Base-by-base conservation (phyloP, 2,113 vertebrate species). In the Cyphomyrus plagiostoma region DNA sequence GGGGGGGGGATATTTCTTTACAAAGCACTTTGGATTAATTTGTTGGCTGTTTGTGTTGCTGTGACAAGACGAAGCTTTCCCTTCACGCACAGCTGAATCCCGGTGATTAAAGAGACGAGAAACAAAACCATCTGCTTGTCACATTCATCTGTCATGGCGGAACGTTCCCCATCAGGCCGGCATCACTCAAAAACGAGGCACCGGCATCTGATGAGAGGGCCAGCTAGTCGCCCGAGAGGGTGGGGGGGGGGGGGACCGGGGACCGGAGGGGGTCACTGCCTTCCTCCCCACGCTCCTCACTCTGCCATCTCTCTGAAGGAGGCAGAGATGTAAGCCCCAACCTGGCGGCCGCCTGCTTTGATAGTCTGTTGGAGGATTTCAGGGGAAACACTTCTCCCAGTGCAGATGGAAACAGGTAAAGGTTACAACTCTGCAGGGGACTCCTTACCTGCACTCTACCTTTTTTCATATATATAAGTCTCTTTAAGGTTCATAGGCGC, bases 51-150 rank as follows among this genome's bases (percentile, higher is more conserved):
- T 96, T 95, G 95, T 94, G 94, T 94, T 94, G 95, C 94, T 93
- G 92, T 95, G 95, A 96, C 96, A 95, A 96, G 96, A 96, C 95
- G 93, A 94, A 96, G 95, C 95, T 94, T 92, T 89, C 46, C 92
- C 94, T 95, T 95, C 95, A 95, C 94, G 95, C 95, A 93, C 92
- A 95, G 95, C 93, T 95, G 95, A 94, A 93, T 96, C 94, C 92
- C 91, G 95, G 95, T 96, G 96, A 96, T 96, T 96, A 96, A 96
- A 96, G 94, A 95, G 93, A 95, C 93, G 94, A 95, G 95, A 95
- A 95, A 95, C 94, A 95, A 96, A 96, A 96, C 95, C 96, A 96
- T 96, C 96, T 96, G 96, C 95, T 95, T 95, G 96, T 96, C 96
- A 96, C 94, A 95, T 94, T 93, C 95, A 96, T 96, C 96, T 94